phyloP scores from a whole-genome alignment of 2,888 invertebrate genomes.

The Phanerotoma sp. region DNA sequence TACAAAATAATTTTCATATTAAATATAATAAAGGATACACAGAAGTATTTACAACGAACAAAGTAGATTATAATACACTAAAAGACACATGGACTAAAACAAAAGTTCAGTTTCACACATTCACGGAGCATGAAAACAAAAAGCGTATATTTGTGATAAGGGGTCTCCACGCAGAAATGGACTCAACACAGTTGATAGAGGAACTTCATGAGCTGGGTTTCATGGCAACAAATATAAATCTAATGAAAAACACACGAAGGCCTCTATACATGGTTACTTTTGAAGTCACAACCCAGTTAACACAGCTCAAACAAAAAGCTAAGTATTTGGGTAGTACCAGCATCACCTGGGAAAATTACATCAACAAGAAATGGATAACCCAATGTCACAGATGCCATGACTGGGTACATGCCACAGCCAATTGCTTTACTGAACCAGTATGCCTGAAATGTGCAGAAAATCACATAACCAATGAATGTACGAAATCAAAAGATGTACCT shows the following conservation, averaged over 20 bases:
- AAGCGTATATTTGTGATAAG: no score
- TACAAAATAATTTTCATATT: no score
- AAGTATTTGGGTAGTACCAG: slow-evolving; percentile 28
- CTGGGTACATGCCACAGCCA: slow-evolving; percentile 41
- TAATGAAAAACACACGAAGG: slow-evolving; percentile 33
- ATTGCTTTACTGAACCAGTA: slow-evolving; percentile 34
- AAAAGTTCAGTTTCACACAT: no score
- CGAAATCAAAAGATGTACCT: slow-evolving; percentile 31
- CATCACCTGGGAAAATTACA: slow-evolving; percentile 35
- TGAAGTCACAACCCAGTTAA: slow-evolving; percentile 15
- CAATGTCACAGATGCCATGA: slow-evolving; percentile 43
- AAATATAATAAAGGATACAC: no score
- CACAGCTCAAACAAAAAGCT: slow-evolving; percentile 26
- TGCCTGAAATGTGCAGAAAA: slow-evolving; percentile 39
- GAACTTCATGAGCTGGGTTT: background rate
- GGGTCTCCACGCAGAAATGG: no score
- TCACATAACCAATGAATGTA: slow-evolving; percentile 39
- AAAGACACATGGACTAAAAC: no score
- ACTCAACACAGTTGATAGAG: no score
- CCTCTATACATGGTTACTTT: slow-evolving; percentile 33
- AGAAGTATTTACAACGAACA: no score
- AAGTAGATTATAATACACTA: no score
- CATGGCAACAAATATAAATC: slow-evolving; percentile 10
- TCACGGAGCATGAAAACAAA: no score
- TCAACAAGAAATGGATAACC: slow-evolving; percentile 32